Percentiles rank a stretch among this genome's conserved stretches.
Conservation (phyloP, 1,140 invertebrate genomes). For the Leptonema lineaticorne region DNA sequence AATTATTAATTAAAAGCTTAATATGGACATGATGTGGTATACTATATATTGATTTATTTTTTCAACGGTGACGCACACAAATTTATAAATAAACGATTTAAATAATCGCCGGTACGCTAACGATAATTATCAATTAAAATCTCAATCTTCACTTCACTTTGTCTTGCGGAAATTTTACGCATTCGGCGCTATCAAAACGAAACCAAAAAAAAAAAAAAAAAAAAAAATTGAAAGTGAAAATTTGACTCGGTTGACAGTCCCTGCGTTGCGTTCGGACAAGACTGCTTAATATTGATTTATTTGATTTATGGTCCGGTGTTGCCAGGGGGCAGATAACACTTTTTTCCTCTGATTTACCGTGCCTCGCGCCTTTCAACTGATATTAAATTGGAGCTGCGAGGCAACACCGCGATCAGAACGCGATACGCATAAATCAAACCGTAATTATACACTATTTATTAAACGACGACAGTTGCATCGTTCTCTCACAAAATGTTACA, state of each 20-base stretch:
- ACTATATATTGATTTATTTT: too few relatives aligned
- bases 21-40: too few relatives aligned
- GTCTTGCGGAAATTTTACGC: too few relatives aligned
- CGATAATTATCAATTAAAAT: too few relatives aligned
- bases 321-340: constrained; percentile 28
- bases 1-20: too few relatives aligned
- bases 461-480: constrained; percentile 19
- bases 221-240: too few relatives aligned
- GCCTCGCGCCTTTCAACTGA: constrained; percentile 30
- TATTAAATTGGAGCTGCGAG: constrained; percentile 31
- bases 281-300: constrained; percentile 32
- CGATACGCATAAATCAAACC: constrained; percentile 21
- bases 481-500: background rate
- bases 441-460: constrained; percentile 33
- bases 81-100: too few relatives aligned
- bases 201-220: too few relatives aligned
- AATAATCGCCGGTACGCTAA: too few relatives aligned
- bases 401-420: background rate
- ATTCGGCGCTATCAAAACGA: too few relatives aligned
- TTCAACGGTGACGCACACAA: too few relatives aligned
- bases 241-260: background rate
- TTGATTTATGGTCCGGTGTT: constrained; percentile 30
- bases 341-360: constrained; percentile 28
- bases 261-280: constrained; percentile 1
- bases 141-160: too few relatives aligned